A percentile compares a stretch with the other conserved stretches of the same genome.
Conservation (phyloP, 2,797 vertebrate genomes). For the Cyclopterus lumpus region DNA sequence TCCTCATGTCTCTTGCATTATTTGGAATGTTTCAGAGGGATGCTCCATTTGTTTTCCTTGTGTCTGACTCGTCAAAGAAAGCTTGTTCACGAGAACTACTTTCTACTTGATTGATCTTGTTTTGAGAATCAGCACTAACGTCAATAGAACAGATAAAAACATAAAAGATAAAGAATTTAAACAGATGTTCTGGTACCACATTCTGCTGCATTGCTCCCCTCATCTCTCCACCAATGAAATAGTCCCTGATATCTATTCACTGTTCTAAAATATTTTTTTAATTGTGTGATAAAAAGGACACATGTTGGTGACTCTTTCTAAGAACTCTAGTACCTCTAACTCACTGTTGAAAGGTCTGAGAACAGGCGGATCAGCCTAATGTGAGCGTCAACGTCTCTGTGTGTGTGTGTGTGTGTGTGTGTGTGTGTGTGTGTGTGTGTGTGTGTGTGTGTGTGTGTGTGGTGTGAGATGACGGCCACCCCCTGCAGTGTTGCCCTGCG, state of each 20-base stretch:
- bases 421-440: slow-evolving; percentile 30
- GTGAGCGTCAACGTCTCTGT: slow-evolving; percentile 7
- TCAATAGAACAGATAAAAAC: neutral
- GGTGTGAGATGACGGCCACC: slow-evolving; percentile 54
- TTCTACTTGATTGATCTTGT: neutral
- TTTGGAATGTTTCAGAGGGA: neutral
- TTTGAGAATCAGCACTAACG: neutral
- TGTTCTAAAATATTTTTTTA: slow-evolving; percentile 9
- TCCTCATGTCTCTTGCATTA: slow-evolving; percentile 23
- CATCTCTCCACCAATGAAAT: neutral
- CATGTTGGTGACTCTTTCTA: slow-evolving; percentile 7
- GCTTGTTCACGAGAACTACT: neutral
- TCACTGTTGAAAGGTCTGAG: slow-evolving; percentile 3
- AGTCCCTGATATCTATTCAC: neutral
- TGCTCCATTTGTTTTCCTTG: neutral
- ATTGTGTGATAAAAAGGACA: slow-evolving; percentile 9
- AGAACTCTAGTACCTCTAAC: neutral
- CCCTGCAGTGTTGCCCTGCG: slow-evolving; percentile 64
- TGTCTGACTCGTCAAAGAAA: slow-evolving; percentile 5
- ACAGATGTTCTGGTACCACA: neutral
- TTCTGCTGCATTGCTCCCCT: neutral
- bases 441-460: slow-evolving; percentile 34
- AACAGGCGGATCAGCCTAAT: slow-evolving; percentile 17
- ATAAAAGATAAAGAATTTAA: neutral
- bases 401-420: slow-evolving; percentile 32